Base-by-base conservation (phyloP, 2,888 invertebrate genomes). In the Lepidochitona cinerea region DNA sequence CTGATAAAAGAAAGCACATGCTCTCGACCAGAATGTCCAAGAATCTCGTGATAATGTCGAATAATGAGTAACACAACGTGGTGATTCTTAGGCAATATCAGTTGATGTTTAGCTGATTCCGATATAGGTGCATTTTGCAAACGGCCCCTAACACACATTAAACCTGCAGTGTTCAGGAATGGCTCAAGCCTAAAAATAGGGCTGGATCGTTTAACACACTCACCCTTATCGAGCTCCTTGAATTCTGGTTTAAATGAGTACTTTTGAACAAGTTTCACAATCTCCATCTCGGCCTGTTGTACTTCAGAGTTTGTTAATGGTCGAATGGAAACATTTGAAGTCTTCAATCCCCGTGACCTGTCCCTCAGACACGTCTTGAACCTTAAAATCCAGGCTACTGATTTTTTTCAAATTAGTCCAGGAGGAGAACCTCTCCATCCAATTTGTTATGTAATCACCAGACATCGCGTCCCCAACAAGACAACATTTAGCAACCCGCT, bases 11-110 rank as follows among this genome's bases (percentile, higher is more conserved):
- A 23, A 9, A 73, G 37, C 14, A 70, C 65, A 6, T 36, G 37
- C 59, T 73, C 73, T 26, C 14, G 5, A 53, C 70, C 70, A 9
- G 29, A 14, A 59, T 73, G 73, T 18, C 59, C 70, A 14, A 37
- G 18, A 2, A 49, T 18, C 12, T 72, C n/a, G 53, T 73, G 71
- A 33, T 52, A 59, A 26, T 54, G 18, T 7, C 54, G 3, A 4
- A 73, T 33, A n/a, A 73, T 36, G 12, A 70, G 32, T 18, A 23
- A 29, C 14, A 37, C 33, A 4, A 72, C 35, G 14, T 29, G 67
- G 32, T 67, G 14, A 12, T 32, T 14, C 33, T 66, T 6, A 14
- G 72, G 72, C 18, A 72, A 32, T n/a, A 72, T 72, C 35, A 66
- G 14, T 9, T 33, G 72, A 49, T 72, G 49, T 35, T 49, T 23